Evolutionary conservation across 2,797 vertebrate genomes (phyloP), one percentile per base, ranked within the genome.

Genomic region (Melopsittacus undulatus): DNA sequence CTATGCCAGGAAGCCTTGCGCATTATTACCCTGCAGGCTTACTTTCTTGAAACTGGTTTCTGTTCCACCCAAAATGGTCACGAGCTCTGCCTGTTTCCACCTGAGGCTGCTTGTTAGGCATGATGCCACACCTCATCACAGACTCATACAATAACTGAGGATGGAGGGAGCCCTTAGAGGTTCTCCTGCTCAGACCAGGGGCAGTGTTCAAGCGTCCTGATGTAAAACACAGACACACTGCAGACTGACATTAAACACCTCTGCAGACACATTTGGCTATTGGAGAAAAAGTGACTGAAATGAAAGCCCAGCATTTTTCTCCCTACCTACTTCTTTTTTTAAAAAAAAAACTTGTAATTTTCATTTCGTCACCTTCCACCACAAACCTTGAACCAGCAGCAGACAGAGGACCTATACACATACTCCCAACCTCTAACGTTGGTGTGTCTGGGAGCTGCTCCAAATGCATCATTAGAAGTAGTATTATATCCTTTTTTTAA

Each of bases 391-490:
- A 92, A 93, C 82, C 64, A 89, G 75, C 81, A 90, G 68, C 83
- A 95, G 70, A 94, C 91, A 94, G 93, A 95, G 81, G 73, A 89
- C 64, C 88, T 85, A 93, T 21, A 94, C 64, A 94, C 52, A 26
- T 20, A 36, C 13, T 74, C 77, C 27, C 64, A 70, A 1, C 34
- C 34, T 75, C 69, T 89, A 49, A 83, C 24, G 79, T 1, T 67
- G 88, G 74, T 89, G 70, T 92, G 80, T 57, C 81, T 92, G 81
- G 91, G 88, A 95, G 38, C 62, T 83, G 78, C 68, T 95, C 90
- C 88, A 95, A 94, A 56, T 43, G 19, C 51, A 76, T 70, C 68
- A 64, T 67, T 70, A 64, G 11, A 34, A 90, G 48, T 27, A 69
- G 61, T n/a, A 66, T 36, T 90, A n/a, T 79, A 68, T 64, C 38